Evolutionary conservation across 2,888 invertebrate species (phyloP).

Genomic region (Leptinotarsa juncta): DNA sequence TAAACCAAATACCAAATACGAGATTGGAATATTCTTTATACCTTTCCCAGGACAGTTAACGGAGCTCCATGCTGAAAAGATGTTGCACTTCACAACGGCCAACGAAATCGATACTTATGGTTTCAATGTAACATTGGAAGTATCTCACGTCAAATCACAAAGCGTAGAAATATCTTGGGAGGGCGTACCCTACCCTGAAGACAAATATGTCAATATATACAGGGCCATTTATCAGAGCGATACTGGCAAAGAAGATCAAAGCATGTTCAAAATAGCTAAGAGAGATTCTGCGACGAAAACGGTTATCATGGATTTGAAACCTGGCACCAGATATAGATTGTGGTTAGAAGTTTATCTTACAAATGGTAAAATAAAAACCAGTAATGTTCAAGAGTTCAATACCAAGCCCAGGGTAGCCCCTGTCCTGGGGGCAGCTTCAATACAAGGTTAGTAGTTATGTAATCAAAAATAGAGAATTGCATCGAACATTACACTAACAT

Average conservation of each 20-base stretch:
- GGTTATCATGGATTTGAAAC: conserved; percentile 76
- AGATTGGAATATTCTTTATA: conserved; percentile 85
- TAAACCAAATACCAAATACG: conserved; percentile 82
- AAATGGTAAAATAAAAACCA: conserved; percentile 90
- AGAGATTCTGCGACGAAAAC: conserved; percentile 77
- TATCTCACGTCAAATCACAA: conserved; percentile 75
- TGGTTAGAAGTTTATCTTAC: conserved; percentile 92
- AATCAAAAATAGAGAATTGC: too few relatives aligned
- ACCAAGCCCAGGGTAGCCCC: conserved; percentile 79
- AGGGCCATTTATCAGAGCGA: conserved; percentile 85
- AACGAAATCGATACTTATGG: conserved; percentile 83
- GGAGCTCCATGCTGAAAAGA: conserved; percentile 79
- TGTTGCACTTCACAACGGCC: conserved; percentile 78
- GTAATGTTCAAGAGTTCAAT: conserved; percentile 88
- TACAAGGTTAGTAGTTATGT: conserved; percentile 65
- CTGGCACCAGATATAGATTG: conserved; percentile 85
- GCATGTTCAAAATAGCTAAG: conserved; percentile 81
- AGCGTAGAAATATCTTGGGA: conserved; percentile 84
- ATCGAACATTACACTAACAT: not conserved
- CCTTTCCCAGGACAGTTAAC: conserved; percentile 85
- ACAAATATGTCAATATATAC: conserved; percentile 90
- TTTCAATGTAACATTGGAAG: conserved; percentile 81
- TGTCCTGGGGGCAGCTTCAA: conserved; percentile 65
- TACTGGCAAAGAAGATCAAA: conserved; percentile 78
- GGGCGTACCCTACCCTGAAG: conserved; percentile 89